These are phyloP conservation scores for Andrena trimmerana DNA, from an alignment of 2,888 invertebrate species.

Conservation along the genomic window DNA sequence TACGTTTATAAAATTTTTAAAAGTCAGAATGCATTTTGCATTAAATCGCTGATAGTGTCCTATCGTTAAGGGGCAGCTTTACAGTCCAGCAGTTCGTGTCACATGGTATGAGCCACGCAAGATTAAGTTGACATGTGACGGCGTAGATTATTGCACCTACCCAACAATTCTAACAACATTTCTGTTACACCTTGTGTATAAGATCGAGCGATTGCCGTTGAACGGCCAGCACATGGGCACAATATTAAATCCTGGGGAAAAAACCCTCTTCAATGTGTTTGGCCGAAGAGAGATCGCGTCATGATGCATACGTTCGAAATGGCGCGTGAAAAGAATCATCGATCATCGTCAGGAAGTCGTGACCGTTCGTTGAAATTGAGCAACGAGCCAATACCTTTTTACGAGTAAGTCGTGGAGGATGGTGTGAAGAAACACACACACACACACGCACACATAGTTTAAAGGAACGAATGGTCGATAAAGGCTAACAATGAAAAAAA, in stretches of 20 bases:
- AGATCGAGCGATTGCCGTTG: background rate
- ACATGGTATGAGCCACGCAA: too few relatives aligned
- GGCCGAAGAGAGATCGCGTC: conserved; percentile 13
- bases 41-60: too few relatives aligned
- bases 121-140: too few relatives aligned
- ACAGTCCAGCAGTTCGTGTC: too few relatives aligned
- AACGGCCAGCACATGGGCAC: background rate
- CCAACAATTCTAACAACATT: background rate
- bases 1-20: too few relatives aligned
- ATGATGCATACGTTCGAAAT: conserved; percentile 30
- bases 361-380: conserved; percentile 32
- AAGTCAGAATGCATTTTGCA: too few relatives aligned
- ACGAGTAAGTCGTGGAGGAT: background rate
- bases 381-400: conserved; percentile 13
- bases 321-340: conserved; percentile 33
- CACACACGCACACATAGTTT: too few relatives aligned
- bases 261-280: background rate
- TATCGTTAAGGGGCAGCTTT: too few relatives aligned
- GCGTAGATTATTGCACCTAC: too few relatives aligned
- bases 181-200: background rate
- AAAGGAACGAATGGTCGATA: too few relatives aligned
- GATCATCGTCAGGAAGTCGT: conserved; percentile 43
- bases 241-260: background rate
- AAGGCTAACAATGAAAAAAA: too few relatives aligned
- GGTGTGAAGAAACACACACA: background rate